Evolutionary conservation across 2,797 vertebrate species (phyloP), one percentile per base, ranked within the genome.

Genomic region (Smutsia gigantea): DNA sequence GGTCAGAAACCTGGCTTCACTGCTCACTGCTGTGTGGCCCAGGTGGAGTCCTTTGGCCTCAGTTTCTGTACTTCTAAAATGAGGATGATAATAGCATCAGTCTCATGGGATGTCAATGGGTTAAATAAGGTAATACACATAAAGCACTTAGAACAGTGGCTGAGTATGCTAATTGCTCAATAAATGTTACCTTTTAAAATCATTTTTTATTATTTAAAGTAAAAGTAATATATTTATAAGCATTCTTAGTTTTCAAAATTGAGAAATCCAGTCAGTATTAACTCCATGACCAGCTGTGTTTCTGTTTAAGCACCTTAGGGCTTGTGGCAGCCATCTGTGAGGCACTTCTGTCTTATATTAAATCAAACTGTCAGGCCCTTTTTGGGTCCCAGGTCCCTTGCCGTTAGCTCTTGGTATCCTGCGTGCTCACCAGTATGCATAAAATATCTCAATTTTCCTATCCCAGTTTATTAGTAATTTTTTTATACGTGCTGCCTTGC

Each of bases 101-200:
- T 57, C 64, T 49, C 34, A 49, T 21, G 4, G n/a, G 11, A 15
- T 68, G 23, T 46, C 83, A 25, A 72, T 63, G 14, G 23, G 37
- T 77, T 78, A 83, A 95, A 53, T 46, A 59, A 78, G 18, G 19
- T 46, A 57, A 79, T 29, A 25, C 7, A 12, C 72, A 0, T 57
- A 71, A 86, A 83, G 75, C 42, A 17, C 27, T 86, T 39, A 39
- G 14, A 57, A 87, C 55, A 25, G 14, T 29, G 5, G 59, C 39
- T 59, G 39, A 63, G 57, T 57, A 46, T 27, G 29, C 2, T 71
- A 37, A 90, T 13, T 55, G 5, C n/a, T 87, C 71, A 87, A 25
- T 71, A 88, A 82, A 21, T 86, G n/a, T 53, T 94, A 71, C 34
- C 12, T 90, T 85, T 77, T 78, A 34, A 74, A 39, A 57, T 91